Conservation (phyloP, 35 echinoderm and acorn worm species). For the Strongylocentrotus purpuratus region DNA sequence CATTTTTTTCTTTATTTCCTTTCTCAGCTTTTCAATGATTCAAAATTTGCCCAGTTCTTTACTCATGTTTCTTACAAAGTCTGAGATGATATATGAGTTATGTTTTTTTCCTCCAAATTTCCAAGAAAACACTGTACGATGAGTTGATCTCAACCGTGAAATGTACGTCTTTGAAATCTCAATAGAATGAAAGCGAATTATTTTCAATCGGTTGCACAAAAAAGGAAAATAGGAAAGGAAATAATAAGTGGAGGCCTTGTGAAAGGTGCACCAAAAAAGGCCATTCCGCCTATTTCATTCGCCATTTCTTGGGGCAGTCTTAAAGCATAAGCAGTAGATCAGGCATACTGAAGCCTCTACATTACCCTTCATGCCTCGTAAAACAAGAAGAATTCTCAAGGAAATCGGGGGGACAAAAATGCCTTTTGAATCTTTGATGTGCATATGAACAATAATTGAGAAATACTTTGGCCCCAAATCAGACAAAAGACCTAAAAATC, state of each 20-base stretch:
- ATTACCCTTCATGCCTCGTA: constrained; percentile 13
- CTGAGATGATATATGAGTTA: not conserved
- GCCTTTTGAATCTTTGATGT: constrained; percentile 19
- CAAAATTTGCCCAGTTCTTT: not conserved
- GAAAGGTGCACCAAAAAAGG: not conserved
- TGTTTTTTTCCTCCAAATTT: not conserved
- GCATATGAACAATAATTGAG: constrained; percentile 55
- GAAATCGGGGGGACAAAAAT: constrained; percentile 14
- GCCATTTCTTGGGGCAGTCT: not conserved
- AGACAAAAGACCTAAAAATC: constrained; percentile 16
- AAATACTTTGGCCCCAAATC: constrained; percentile 37
- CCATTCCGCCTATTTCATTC: not conserved
- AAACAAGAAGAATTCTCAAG: constrained; percentile 36
- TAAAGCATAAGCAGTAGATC: not conserved
- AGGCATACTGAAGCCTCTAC: not conserved
- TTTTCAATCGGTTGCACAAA: not conserved
- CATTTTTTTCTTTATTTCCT: not conserved
- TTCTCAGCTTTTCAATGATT: not conserved
- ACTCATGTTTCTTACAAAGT: not conserved
- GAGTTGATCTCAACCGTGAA: not conserved
- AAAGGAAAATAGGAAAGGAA: constrained; percentile 1
- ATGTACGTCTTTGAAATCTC: not conserved
- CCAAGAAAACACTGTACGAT: not conserved
- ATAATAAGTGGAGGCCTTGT: not conserved
- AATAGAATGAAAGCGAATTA: not conserved